Evolutionary conservation across 2,113 vertebrate genomes (phyloP).

Genomic region (Corythornis vintsioides): DNA sequence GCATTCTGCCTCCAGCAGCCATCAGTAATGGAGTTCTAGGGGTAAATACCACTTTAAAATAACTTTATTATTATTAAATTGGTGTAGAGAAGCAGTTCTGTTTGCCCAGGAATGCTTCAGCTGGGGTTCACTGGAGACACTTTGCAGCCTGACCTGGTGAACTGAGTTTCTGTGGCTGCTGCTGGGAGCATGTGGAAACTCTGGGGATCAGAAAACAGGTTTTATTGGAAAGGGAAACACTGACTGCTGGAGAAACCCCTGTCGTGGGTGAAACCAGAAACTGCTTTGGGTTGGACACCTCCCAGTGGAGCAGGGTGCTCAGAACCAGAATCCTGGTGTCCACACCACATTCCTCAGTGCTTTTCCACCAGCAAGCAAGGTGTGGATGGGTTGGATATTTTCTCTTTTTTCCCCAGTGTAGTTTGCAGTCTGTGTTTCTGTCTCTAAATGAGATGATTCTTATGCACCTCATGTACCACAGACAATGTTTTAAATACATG

Average conservation of each 20-base stretch:
- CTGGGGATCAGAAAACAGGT: neutral
- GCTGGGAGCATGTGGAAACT: neutral
- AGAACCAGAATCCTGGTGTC: neutral
- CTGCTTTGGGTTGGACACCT: too few relatives aligned
- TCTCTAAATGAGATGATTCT: neutral
- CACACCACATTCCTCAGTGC: neutral
- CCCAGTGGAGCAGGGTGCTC: too few relatives aligned
- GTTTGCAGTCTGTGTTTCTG: neutral
- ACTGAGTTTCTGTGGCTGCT: neutral
- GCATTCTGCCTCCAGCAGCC: neutral
- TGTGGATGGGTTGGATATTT: too few relatives aligned
- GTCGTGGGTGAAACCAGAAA: too few relatives aligned
- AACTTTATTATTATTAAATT: too few relatives aligned
- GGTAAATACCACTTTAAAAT: too few relatives aligned
- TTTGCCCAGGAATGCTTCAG: neutral
- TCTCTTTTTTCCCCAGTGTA: fast-evolving
- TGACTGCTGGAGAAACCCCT: neutral
- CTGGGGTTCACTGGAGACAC: fast-evolving
- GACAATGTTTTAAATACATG: neutral
- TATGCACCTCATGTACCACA: fast-evolving
- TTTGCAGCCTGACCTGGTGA: neutral
- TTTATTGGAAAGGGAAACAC: neutral
- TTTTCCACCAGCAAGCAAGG: neutral
- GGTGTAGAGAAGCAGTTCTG: too few relatives aligned
- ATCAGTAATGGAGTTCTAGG: neutral